Percentiles rank a stretch among this genome's conserved stretches.
Evolutionary conservation across 2,888 invertebrate genomes (phyloP).

Genomic region (Eretmocerus hayati): DNA sequence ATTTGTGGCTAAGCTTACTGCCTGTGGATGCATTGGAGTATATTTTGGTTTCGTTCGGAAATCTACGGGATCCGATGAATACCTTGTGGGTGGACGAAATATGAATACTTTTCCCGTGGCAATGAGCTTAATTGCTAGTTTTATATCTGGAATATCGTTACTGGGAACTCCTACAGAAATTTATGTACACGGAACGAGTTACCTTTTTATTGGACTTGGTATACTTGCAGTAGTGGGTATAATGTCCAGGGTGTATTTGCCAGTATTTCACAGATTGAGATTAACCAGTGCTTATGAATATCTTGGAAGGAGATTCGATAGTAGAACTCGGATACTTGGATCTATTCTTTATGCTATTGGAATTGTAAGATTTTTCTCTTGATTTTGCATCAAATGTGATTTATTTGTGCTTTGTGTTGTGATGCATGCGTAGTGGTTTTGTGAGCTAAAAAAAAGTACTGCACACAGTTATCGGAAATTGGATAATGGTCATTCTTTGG

Average conservation of each 20-base stretch:
- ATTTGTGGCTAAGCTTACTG: slow-evolving; percentile 67
- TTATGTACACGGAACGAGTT: slow-evolving; percentile 75
- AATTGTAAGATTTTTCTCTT: no score
- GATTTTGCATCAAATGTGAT: no score
- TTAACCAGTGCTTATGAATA: slow-evolving; percentile 79
- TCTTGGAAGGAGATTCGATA: slow-evolving; percentile 65
- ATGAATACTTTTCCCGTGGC: slow-evolving; percentile 79
- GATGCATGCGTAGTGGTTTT: no score
- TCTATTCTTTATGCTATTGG: slow-evolving; percentile 63
- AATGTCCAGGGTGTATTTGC: slow-evolving; percentile 63
- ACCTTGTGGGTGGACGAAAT: slow-evolving; percentile 73
- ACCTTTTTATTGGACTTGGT: slow-evolving; percentile 58
- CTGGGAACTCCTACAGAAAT: slow-evolving; percentile 75
- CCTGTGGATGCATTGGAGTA: slow-evolving; percentile 73
- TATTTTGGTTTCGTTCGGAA: slow-evolving; percentile 73
- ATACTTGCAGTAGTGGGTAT: slow-evolving; percentile 60
- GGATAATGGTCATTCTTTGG: no score
- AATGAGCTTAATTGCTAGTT: slow-evolving; percentile 78
- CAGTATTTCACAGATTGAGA: slow-evolving; percentile 66
- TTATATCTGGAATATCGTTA: slow-evolving; percentile 70
- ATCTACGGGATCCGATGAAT: slow-evolving; percentile 59
- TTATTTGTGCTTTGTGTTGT: no score
- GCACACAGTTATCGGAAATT: no score
- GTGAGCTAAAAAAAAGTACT: no score
- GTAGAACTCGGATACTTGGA: slow-evolving; percentile 62